Evolutionary conservation across 2,888 invertebrate genomes (phyloP), one percentile per base, ranked within the genome.

Genomic region (Calephelis perditalis): DNA sequence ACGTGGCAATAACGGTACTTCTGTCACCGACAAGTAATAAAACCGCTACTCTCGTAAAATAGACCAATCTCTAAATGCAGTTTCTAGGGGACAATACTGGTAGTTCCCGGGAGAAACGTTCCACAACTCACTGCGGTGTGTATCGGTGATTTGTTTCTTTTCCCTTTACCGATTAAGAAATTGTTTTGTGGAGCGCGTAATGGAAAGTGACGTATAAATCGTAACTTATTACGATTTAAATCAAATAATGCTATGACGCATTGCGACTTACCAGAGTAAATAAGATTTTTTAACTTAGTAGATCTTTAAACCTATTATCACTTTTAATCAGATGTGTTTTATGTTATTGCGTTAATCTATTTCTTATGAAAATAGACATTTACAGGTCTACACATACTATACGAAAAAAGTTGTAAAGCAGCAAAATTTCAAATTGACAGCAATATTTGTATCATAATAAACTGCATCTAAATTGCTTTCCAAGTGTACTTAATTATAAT

Each of bases 81-180:
- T 71, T 70, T 66, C 70, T 66, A 72, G 77, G 78, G 77, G 75
- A 71, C 74, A 70, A 60, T 66, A 52, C 52, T 66, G 63, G 61
- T 59, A 52, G 63, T 68, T 80, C 86, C 80, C 82, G 54, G 49
- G 79, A 73, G 84, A 73, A 66, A 68, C 67, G 69, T 69, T 76
- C 80, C 76, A 73, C 83, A 81, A 75, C 79, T 78, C 82, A 73
- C 69, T 81, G 81, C 80, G 82, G 72, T 72, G 72, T 69, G 73
- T 74, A 72, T 72, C 77, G 81, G 84, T 81, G 86, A 88, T 87
- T 86, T 82, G 86, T 87, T 81, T 82, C 77, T 71, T 71, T 40
- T 75, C 77, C 80, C 76, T 73, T 73, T 70, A 72, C 74, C 85
- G 82, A 86, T 86, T 86, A 87, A 84, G 85, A 81, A 82, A 84